Evolutionary conservation across 2,888 invertebrate species (phyloP), one percentile per base, ranked within the genome.

Genomic region (Trichopoda pennipes): DNA sequence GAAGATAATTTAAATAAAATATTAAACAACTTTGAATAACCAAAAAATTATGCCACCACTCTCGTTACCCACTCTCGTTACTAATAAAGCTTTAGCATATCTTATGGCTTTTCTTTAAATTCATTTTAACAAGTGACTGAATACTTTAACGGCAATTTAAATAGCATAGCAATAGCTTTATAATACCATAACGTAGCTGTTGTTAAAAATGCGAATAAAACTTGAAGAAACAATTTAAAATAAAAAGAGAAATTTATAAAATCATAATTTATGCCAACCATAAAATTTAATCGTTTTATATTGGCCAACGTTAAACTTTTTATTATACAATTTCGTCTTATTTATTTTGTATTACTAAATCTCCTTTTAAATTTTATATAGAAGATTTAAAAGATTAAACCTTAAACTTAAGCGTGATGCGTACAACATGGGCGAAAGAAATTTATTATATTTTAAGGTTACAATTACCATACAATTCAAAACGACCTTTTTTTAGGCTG

Each of bases 231-330:
- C 17, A 64, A 35, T 21, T 19, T 19, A 53, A 53, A 60, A 17
- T 23, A 7, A 47, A 28, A 28, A 19, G 12, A 32, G 19, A 53
- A 44, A 38, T 38, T 12, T 28, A 44, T n/a, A 44, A 44, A 44
- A 73, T 73, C 55, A 74, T 74, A 47, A 74, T 64, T 74, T 63
- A 63, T 64, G 47, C 21, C 47, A 64, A 47, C 63, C 73, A 74
- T 74, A 53, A 64, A 74, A 74, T 64, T 64, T 55, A 64, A 63
- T 74, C 44, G 44, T 69, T 61, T n/a, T 44, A 63, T 74, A 74
- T 74, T 73, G 63, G 63, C 73, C 63, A 32, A 44, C 63, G 44
- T 73, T 55, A 55, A 73, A 73, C 42, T 61, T 73, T 47, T 73
- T 53, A 16, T 44, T 61, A 44, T 42, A 44, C 53, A 42, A 19